Evolutionary conservation across 2,888 invertebrate genomes (phyloP).

Genomic region (Pomacea canaliculata): DNA sequence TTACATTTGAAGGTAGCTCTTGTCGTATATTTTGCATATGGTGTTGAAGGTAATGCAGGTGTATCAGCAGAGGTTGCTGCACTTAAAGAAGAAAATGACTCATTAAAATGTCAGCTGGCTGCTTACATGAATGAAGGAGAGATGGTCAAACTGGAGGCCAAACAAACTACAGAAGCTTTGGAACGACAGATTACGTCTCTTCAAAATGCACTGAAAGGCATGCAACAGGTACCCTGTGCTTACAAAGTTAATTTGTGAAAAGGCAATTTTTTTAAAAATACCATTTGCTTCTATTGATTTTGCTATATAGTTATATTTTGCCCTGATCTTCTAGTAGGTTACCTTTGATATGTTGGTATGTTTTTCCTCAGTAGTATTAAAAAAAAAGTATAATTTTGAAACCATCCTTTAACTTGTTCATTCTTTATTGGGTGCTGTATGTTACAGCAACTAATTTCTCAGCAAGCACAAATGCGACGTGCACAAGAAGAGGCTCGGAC

Average conservation of each 20-base stretch:
- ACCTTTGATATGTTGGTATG: no score
- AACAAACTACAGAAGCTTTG: conserved; percentile 81
- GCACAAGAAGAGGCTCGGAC: conserved; percentile 29
- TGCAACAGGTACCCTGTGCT: conserved; percentile 68
- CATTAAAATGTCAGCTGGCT: conserved; percentile 85
- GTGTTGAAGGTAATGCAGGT: background rate
- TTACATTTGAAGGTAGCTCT: no score
- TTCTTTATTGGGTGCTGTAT: no score
- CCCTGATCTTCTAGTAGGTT: no score
- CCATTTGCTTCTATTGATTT: no score
- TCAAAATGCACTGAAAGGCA: conserved; percentile 75
- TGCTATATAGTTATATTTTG: no score
- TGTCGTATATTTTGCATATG: no score
- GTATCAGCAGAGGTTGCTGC: conserved; percentile 30
- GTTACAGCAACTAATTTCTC: conserved; percentile 57
- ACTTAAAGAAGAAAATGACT: conserved; percentile 84
- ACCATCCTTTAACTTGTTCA: no score
- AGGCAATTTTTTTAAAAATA: no score
- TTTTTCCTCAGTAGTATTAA: no score
- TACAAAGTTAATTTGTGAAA: no score
- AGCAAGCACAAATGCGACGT: conserved; percentile 38
- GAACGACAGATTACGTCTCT: conserved; percentile 85
- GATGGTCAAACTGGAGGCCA: conserved; percentile 84
- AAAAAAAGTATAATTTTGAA: no score
- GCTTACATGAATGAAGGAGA: conserved; percentile 95